A percentile compares a stretch with the other conserved stretches of the same genome.
These are phyloP conservation scores for Diplolepis rosae DNA, from an alignment of 2,888 invertebrate species.

Conservation along the genomic window DNA sequence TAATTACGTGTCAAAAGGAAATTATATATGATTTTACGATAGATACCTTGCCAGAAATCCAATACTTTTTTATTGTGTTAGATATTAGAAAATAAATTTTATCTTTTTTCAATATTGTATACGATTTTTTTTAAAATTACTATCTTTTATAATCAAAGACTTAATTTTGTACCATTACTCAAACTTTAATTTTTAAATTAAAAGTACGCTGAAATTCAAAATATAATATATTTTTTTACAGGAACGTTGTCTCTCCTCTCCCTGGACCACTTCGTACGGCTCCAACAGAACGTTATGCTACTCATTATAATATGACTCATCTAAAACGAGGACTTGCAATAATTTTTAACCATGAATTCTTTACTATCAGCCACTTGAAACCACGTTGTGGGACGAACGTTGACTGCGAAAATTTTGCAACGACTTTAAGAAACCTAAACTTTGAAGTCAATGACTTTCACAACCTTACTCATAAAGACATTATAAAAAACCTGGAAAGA, in stretches of 20 bases:
- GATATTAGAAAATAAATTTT: no score
- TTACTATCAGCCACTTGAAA: constrained; percentile 83
- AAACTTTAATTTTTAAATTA: no score
- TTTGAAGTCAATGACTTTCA: constrained; percentile 83
- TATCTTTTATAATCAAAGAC: neutral
- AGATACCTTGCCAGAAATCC: no score
- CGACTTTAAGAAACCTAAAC: constrained; percentile 79
- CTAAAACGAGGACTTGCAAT: constrained; percentile 86
- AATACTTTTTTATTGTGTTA: no score
- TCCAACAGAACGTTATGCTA: constrained; percentile 78
- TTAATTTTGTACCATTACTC: neutral
- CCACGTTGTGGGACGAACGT: constrained; percentile 88
- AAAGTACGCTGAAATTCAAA: neutral
- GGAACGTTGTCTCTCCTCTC: constrained; percentile 59
- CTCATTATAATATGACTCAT: constrained; percentile 92
- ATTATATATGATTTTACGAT: no score
- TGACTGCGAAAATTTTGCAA: constrained; percentile 85
- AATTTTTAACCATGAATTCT: constrained; percentile 93
- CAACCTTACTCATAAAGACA: constrained; percentile 82
- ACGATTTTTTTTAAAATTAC: no score
- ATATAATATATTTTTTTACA: constrained; percentile 31
- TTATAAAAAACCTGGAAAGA: constrained; percentile 80
- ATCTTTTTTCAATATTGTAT: no score
- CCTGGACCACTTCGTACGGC: constrained; percentile 58
- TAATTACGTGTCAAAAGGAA: no score